Evolutionary conservation across 1,140 invertebrate genomes (phyloP).

Genomic region (Magallana gigas): DNA sequence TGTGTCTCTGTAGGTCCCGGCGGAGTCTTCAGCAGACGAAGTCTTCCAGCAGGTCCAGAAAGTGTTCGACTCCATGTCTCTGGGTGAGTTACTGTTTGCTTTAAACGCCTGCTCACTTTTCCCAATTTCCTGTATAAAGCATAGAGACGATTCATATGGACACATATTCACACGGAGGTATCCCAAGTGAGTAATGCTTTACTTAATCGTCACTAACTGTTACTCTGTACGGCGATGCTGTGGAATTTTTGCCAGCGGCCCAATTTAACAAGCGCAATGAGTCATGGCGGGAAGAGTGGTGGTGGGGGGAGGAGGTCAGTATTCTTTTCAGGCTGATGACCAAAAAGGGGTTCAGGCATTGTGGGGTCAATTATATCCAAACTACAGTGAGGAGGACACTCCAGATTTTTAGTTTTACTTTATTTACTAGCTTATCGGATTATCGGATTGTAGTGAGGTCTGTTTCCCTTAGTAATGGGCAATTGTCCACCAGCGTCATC

Average conservation of each 20-base stretch:
- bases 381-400: no score
- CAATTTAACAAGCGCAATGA: no score
- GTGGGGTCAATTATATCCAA: no score
- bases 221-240: neutral
- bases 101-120: neutral
- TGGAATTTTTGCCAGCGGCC: constrained; percentile 14
- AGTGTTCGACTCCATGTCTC: constrained; percentile 76
- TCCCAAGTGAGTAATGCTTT: neutral
- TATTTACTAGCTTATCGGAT: no score
- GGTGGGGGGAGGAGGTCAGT: no score
- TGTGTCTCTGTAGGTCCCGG: constrained; percentile 85
- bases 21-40: constrained; percentile 86
- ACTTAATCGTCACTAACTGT: neutral
- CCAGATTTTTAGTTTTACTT: no score
- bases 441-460: no score
- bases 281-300: no score
- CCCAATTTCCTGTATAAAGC: neutral
- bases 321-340: no score
- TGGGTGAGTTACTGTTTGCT: neutral
- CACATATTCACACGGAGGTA: neutral
- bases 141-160: neutral
- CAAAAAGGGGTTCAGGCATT: no score
- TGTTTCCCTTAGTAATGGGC: no score
- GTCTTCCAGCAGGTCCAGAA: constrained; percentile 87
- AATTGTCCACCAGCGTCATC: no score